Conservation (phyloP, 2,888 invertebrate genomes). For the Tetrapedia diversipes region DNA sequence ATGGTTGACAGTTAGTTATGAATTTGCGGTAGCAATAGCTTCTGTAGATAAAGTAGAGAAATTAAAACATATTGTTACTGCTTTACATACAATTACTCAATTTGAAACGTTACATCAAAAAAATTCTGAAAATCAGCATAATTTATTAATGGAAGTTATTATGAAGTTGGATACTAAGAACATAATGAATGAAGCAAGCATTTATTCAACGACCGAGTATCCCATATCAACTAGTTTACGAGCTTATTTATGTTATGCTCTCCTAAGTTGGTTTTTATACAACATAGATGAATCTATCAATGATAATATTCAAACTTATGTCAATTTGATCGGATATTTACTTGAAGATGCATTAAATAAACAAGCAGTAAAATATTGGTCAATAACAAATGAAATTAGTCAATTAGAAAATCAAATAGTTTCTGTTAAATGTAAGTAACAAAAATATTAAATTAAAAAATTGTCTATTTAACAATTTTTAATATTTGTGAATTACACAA, state of each 20-base stretch:
- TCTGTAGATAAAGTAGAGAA: conserved; percentile 60
- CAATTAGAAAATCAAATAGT: conserved; percentile 71
- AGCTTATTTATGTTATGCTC: conserved; percentile 75
- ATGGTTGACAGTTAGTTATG: conserved; percentile 70
- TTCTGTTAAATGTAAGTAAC: conserved; percentile 61
- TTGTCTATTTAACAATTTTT: not conserved
- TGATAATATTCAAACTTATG: conserved; percentile 40
- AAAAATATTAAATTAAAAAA: not conserved
- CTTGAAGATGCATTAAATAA: conserved; percentile 70
- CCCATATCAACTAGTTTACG: conserved; percentile 72
- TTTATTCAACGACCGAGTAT: conserved; percentile 66
- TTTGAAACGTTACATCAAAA: conserved; percentile 67
- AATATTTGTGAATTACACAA: not conserved
- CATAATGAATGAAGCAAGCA: conserved; percentile 61
- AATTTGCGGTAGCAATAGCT: conserved; percentile 72
- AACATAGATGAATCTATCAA: conserved; percentile 43
- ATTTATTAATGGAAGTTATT: conserved; percentile 68
- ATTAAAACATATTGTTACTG: conserved; percentile 71
- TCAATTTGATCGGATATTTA: conserved; percentile 65
- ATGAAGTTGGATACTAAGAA: conserved; percentile 66
- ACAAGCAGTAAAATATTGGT: conserved; percentile 70
- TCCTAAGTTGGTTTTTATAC: conserved; percentile 72
- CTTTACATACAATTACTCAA: conserved; percentile 69
- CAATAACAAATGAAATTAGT: conserved; percentile 67
- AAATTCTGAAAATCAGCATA: conserved; percentile 30